Base-by-base conservation (phyloP, 2,797 vertebrate genomes). In the Acanthurus leucopareius region DNA sequence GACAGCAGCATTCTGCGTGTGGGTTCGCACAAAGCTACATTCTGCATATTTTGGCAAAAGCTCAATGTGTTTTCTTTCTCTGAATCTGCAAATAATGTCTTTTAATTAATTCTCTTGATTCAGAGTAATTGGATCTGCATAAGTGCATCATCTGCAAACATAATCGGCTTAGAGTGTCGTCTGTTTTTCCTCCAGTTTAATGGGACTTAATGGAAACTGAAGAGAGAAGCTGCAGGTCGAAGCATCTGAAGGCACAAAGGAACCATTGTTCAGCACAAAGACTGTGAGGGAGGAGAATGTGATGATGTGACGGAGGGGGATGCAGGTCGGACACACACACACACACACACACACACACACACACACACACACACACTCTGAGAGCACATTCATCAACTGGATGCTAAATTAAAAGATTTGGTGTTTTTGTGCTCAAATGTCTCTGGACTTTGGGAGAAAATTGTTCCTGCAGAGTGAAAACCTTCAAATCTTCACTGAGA, bases 81-180 rank as follows among this genome's bases (percentile, higher is more conserved):
- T 60, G 32, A 73, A 84, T 73, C 57, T 69, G 69, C 72, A 86
- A 89, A 89, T 62, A 80, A 72, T 69, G 68, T 59, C 66, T 82
- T 86, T 83, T 90, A 84, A 91, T 92, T 79, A 84, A 88, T 89
- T 88, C 75, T 86, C 80, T 76, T 77, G 73, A 78, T 89, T 90
- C 84, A 28, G 71, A 77, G 82, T 86, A 92, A 92, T 82, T 86
- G 88, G 89, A 91, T 90, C 80, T 88, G 86, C 80, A 79, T 83
- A 86, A 90, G 81, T 84, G 88, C 86, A 88, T 92, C 85, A 86
- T 91, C 82, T 82, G 88, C 83, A 84, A 80, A 84, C 75, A 86
- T 91, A 91, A 92, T 90, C 84, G 69, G 85, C 91, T 91, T 80
- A 83, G 53, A 84, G 83, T 51, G 67, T 16, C 17, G 25, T 54